Percentiles rank a stretch among this genome's conserved stretches.
These are phyloP conservation scores for Vulpes ferrilata DNA, from an alignment of 2,113 vertebrate species.

Conservation along the genomic window DNA sequence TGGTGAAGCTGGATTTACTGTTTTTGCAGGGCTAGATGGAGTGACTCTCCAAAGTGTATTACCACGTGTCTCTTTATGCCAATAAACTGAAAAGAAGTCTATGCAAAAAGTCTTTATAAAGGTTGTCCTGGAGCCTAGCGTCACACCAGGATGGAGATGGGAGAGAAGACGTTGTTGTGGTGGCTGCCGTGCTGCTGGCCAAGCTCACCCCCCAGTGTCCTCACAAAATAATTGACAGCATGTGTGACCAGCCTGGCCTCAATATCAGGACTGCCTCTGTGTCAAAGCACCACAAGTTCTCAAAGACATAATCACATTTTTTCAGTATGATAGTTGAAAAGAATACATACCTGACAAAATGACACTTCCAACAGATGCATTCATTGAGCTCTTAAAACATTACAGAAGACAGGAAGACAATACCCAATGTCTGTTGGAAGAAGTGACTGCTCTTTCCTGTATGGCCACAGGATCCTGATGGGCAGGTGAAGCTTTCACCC, in stretches of 20 bases:
- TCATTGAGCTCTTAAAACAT: slow-evolving; percentile 84
- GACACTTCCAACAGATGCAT: slow-evolving; percentile 85
- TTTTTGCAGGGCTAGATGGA: not conserved
- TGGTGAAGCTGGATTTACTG: not conserved
- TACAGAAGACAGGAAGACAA: slow-evolving; percentile 89
- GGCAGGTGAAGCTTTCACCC: slow-evolving; percentile 92
- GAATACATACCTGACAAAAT: slow-evolving; percentile 58
- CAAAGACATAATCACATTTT: not conserved
- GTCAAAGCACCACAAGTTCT: not conserved
- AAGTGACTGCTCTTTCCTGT: slow-evolving; percentile 88
- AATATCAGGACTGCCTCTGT: not conserved
- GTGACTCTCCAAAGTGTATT: slow-evolving; percentile 9
- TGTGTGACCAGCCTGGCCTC: not conserved
- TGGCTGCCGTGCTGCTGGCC: not conserved
- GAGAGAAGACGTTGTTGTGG: not conserved
- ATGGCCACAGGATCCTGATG: slow-evolving; percentile 91
- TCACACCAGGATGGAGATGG: not conserved
- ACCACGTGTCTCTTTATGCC: slow-evolving; percentile 14
- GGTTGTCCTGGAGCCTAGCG: not conserved
- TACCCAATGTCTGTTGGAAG: slow-evolving; percentile 87
- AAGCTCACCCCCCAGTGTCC: not conserved
- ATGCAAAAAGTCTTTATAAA: slow-evolving; percentile 46
- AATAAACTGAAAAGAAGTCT: slow-evolving; percentile 56
- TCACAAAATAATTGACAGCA: not conserved
- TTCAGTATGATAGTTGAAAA: slow-evolving; percentile 13